Conservation (phyloP, 2,888 invertebrate genomes). For the Drosophila nr. medialis region DNA sequence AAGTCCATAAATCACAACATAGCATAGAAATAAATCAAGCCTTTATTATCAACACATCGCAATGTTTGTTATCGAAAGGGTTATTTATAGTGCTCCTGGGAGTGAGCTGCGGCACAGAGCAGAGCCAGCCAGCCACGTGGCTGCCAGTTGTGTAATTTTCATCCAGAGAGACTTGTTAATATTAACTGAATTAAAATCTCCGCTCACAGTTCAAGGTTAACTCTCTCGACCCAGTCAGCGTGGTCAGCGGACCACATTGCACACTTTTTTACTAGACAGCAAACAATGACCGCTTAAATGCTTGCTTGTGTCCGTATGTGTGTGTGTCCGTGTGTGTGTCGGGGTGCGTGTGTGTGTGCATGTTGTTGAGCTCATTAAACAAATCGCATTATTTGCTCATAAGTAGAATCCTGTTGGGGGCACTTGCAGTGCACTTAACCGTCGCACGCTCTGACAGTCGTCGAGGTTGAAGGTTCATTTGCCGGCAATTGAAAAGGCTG, state of each 20-base stretch:
- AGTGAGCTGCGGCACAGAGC: slow-evolving; percentile 24
- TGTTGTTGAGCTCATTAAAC: slow-evolving; percentile 65
- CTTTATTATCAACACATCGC: slow-evolving; percentile 80
- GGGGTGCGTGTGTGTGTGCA: slow-evolving; percentile 2
- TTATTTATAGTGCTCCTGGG: slow-evolving; percentile 78
- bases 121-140: slow-evolving; percentile 14
- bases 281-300: slow-evolving; percentile 11
- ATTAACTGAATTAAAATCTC: slow-evolving; percentile 61
- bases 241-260: slow-evolving; percentile 47
- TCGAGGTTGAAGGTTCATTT: slow-evolving; percentile 70
- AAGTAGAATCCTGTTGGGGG: slow-evolving; percentile 51
- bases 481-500: slow-evolving; percentile 66
- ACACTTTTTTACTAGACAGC: slow-evolving; percentile 35
- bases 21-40: slow-evolving; percentile 79
- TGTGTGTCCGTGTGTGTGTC: slow-evolving; percentile 2
- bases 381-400: slow-evolving; percentile 74
- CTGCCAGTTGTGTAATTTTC: slow-evolving; percentile 46
- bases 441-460: slow-evolving; percentile 62
- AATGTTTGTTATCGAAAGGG: slow-evolving; percentile 80
- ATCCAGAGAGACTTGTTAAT: slow-evolving; percentile 59
- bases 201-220: slow-evolving; percentile 62
- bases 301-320: background rate
- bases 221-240: slow-evolving; percentile 16
- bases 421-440: slow-evolving; percentile 66
- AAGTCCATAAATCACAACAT: slow-evolving; percentile 78